phyloP scores from a whole-genome alignment of 2,113 vertebrate species.

The Falcunculus frontatus region DNA sequence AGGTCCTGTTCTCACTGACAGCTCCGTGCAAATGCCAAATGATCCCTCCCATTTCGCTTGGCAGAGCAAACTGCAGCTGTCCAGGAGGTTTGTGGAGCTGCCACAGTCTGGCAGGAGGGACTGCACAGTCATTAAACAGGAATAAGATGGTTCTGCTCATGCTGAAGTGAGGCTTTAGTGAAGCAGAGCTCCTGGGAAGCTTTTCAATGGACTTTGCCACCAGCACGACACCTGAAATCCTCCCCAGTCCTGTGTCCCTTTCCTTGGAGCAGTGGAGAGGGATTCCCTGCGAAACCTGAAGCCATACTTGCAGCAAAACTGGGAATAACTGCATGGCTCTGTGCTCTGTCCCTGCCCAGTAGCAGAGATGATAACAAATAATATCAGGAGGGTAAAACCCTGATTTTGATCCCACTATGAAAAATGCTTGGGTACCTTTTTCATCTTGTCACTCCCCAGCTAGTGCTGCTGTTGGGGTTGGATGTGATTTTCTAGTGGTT shows the following conservation, averaged over 20 bases:
- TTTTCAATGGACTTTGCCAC: rapidly evolving
- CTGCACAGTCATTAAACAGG: rapidly evolving
- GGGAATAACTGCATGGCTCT: neutral
- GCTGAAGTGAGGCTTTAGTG: neutral
- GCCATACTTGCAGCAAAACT: rapidly evolving
- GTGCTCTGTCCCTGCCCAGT: neutral
- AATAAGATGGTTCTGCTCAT: neutral
- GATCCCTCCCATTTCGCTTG: rapidly evolving
- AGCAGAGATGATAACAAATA: neutral
- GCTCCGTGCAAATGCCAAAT: neutral
- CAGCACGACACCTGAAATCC: neutral
- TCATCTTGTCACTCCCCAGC: neutral
- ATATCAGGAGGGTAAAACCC: neutral
- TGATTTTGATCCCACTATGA: neutral
- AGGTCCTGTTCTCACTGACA: neutral
- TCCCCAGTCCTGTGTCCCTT: rapidly evolving
- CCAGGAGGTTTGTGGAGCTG: neutral
- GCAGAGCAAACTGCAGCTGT: neutral
- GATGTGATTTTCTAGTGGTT: neutral
- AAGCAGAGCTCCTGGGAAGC: neutral
- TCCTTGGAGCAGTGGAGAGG: neutral
- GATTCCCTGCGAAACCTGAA: neutral
- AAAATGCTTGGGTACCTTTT: neutral
- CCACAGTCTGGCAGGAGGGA: neutral
- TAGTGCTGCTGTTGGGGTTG: neutral